Evolutionary conservation across 2,888 invertebrate species (phyloP).

Genomic region (Drosophila nigritarsus): DNA sequence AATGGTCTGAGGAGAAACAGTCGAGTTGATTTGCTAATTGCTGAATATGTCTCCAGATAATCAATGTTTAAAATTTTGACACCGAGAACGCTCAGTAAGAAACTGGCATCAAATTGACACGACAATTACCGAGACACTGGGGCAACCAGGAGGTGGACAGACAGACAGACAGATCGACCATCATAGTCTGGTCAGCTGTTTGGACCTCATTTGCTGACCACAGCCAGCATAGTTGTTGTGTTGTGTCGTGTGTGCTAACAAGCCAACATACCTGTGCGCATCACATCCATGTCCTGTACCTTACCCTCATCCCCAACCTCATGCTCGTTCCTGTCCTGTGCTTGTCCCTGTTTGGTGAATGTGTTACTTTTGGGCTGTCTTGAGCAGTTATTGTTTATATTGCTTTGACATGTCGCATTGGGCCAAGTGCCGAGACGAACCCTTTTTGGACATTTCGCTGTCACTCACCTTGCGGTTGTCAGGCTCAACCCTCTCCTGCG

Average conservation of each 20-base stretch:
- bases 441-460: conserved; percentile 52
- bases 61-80: conserved; percentile 82
- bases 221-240: conserved; percentile 30
- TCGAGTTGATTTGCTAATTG: conserved; percentile 84
- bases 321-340: conserved; percentile 21
- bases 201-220: conserved; percentile 72
- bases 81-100: conserved; percentile 50
- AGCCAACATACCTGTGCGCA: conserved; percentile 49
- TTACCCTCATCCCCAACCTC: neutral
- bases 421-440: conserved; percentile 40
- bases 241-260: conserved; percentile 61
- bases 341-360: conserved; percentile 39
- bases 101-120: conserved; percentile 68
- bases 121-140: conserved; percentile 63
- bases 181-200: conserved; percentile 54
- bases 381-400: conserved; percentile 77
- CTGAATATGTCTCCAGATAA: conserved; percentile 84
- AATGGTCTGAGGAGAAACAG: conserved; percentile 49
- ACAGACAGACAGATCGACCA: neutral
- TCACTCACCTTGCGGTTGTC: conserved; percentile 72
- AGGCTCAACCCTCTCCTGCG: conserved; percentile 14
- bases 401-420: conserved; percentile 69
- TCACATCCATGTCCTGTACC: conserved; percentile 28
- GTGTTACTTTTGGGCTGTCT: conserved; percentile 79
- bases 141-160: conserved; percentile 7